Base-by-base conservation (phyloP, 2,113 vertebrate species). In the Lanius collurio region DNA sequence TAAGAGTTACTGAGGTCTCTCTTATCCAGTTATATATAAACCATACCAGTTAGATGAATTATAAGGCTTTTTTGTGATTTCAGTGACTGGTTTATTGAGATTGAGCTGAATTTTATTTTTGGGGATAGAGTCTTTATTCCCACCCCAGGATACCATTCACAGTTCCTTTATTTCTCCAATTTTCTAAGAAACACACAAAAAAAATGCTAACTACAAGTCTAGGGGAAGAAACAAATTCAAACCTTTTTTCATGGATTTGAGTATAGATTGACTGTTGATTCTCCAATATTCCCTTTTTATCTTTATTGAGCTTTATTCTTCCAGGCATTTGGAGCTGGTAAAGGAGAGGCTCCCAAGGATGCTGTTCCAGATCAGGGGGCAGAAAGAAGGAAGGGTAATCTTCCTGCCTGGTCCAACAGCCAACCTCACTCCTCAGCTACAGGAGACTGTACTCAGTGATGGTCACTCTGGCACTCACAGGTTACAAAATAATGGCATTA, bases 401-500 rank as follows among this genome's bases (percentile, higher is more conserved):
- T 4, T 86, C 15, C 30, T 74, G 18, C 24, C 20, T 49, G 8
- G 11, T 30, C 50, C 10, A 21, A 5, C 20, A 55, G 17, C 5
- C 2, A 6, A 0, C n/a, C 15, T 74, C 0, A 0, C 19, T 69
- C 13, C 37, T 64, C 41, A 60, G 4, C 11, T 19, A 3, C n/a
- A 39, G 50, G 4, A 2, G 4, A 10, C 16, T 62, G 5, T 42
- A 2, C 21, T 62, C 31, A 15, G 15, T 18, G 22, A 15, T 12
- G 16, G 21, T 23, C 8, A 21, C 27, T 22, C 27, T 46, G 53
- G 42, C 42, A 35, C 12, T 11, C 18, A 3, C 14, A 24, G 21
- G 20, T n/a, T 63, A 62, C 37, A 68, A 75, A 41, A 26, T 10
- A 78, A 55, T 33, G 30, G 5, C 26, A 23, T 64, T 41, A 3